A percentile compares a stretch with the other conserved stretches of the same genome.
These are phyloP conservation scores for Cantharis nigra DNA, from an alignment of 2,888 invertebrate genomes.

Conservation along the genomic window DNA sequence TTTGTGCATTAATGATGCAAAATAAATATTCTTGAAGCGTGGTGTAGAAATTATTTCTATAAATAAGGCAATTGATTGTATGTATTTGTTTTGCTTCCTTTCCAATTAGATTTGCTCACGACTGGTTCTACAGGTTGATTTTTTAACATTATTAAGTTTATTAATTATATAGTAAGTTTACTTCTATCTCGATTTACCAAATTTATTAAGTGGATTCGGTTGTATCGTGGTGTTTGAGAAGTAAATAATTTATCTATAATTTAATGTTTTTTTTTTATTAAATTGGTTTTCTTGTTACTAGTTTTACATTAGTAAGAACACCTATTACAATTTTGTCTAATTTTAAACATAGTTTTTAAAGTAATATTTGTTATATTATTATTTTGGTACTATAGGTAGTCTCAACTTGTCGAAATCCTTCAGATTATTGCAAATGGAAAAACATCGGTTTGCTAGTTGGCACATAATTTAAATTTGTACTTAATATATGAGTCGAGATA, in stretches of 20 bases:
- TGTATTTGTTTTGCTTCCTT: slow-evolving; percentile 22
- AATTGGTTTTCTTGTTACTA: neutral
- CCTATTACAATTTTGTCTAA: neutral
- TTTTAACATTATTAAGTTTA: slow-evolving; percentile 37
- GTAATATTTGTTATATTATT: neutral
- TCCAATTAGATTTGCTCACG: slow-evolving; percentile 27
- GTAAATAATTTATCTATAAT: neutral
- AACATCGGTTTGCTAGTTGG: neutral
- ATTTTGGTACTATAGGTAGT: neutral
- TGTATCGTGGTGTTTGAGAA: slow-evolving; percentile 23
- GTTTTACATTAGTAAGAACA: neutral
- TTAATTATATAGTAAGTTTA: slow-evolving; percentile 36
- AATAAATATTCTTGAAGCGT: slow-evolving; percentile 5
- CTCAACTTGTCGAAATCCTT: neutral
- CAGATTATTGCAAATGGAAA: neutral
- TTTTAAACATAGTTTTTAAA: neutral
- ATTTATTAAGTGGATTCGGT: slow-evolving; percentile 35
- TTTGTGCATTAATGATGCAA: neutral
- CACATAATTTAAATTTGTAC: neutral
- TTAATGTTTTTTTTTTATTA: neutral
- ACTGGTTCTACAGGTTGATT: slow-evolving; percentile 28
- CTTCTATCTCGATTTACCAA: slow-evolving; percentile 33
- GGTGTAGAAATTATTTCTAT: slow-evolving; percentile 20
- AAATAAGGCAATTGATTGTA: slow-evolving; percentile 22
- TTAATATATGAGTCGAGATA: neutral